Evolutionary conservation across 2,888 invertebrate genomes (phyloP), one percentile per base, ranked within the genome.

Genomic region (Orthosia gothica): DNA sequence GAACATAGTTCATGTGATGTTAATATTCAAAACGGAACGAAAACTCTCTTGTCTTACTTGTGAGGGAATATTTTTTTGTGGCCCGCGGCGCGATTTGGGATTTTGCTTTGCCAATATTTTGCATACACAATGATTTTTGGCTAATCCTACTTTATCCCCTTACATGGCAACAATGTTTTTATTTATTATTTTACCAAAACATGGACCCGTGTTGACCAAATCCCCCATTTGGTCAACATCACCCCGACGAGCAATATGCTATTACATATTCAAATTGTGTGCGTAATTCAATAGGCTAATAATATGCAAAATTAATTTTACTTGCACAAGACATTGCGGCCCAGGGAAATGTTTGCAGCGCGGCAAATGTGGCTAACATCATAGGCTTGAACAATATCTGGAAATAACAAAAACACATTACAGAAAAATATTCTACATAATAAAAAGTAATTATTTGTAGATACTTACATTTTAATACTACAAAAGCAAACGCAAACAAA

Each of bases 311-410:
- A 74, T 64, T 64, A 54, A 67, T 62, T 87, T 90, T 89, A 94
- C 94, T 90, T 76, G 89, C 85, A 78, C 89, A 93, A 20, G 82
- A 77, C 91, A 93, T 91, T 5, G 89, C 83, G 3, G 91, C 88
- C 93, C 93, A 94, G 0, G 90, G 84, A 16, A 93, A 76, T 15
- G 91, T 89, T 70, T 90, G 88, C 4, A 91, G 16, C 9, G 84
- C 76, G 4, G 83, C 32, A 54, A 87, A 93, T 12, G 84, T 61
- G 12, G 76, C n/a, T 15, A 93, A 40, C 81, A 92, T 68, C 40
- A 84, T 72, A 0, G 92, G 92, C 57, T 93, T 94, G 76, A 89
- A 93, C 12, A 91, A 23, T 50, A 94, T 90, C 92, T 94, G 86
- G 54, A 89, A 88, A 11, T 59, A 23, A 70, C 5, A 64, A 54